Percentiles rank a stretch among this genome's conserved stretches.
Conservation (phyloP, 2,113 vertebrate species). For the Pipra filicauda region DNA sequence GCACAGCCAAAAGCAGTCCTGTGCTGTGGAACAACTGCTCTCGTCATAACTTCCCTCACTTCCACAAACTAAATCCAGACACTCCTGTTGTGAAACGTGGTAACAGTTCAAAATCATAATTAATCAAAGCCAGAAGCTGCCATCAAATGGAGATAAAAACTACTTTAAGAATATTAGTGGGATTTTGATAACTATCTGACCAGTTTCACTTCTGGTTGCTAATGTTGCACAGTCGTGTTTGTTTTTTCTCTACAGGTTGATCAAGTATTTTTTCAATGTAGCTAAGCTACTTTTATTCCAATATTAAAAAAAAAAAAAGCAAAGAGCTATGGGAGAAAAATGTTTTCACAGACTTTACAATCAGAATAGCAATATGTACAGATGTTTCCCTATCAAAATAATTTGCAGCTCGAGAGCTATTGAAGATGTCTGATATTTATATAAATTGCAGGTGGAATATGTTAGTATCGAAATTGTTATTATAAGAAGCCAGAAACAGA, state of each 20-base stretch:
- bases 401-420: slow-evolving; percentile 8
- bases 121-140: not conserved
- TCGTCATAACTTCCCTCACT: not conserved
- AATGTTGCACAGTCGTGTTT: not conserved
- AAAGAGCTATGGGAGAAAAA: not conserved
- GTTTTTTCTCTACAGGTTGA: not conserved
- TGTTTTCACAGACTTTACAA: not conserved
- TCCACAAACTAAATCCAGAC: not conserved
- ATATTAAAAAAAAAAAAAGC: not conserved
- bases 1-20: not conserved
- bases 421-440: not conserved
- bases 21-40: not conserved
- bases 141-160: not conserved
- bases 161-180: not conserved
- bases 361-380: not conserved
- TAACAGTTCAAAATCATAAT: not conserved
- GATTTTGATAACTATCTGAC: not conserved
- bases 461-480: not conserved
- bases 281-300: not conserved
- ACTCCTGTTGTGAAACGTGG: not conserved
- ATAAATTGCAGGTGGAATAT: not conserved
- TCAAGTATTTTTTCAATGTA: not conserved
- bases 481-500: not conserved
- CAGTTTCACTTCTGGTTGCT: not conserved
- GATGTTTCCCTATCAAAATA: not conserved